Conservation (phyloP, 1,140 invertebrate species). For the Drosophila orosa region DNA sequence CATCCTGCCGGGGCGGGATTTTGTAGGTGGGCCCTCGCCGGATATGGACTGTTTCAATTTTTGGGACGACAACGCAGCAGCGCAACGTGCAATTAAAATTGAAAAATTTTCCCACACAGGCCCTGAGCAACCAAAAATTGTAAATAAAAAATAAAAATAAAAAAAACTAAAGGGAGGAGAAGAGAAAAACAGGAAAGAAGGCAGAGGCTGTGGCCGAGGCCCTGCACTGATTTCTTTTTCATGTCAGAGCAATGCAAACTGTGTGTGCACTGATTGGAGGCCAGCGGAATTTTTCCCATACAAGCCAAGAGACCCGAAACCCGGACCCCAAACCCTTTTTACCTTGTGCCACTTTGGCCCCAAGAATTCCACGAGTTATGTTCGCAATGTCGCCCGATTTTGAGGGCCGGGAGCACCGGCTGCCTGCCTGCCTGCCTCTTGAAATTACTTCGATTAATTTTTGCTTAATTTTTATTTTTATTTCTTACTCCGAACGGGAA, state of each 20-base stretch:
- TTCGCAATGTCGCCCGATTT: conserved; percentile 67
- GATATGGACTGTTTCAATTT: conserved; percentile 63
- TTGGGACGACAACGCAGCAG: conserved; percentile 40
- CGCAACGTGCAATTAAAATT: conserved; percentile 79
- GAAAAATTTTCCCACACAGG: conserved; percentile 82
- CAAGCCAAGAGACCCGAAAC: conserved; percentile 8
- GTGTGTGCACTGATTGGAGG: conserved; percentile 78
- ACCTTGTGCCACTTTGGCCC: conserved; percentile 79
- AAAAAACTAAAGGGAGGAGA: neutral
- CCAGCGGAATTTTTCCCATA: conserved; percentile 81
- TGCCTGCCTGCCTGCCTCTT: conserved; percentile 23
- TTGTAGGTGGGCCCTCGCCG: conserved; percentile 47
- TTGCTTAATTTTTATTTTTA: conserved; percentile 82
- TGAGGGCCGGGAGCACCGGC: neutral
- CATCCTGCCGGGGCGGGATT: conserved; percentile 14
- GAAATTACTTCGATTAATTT: conserved; percentile 81
- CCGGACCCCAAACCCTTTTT: conserved; percentile 43
- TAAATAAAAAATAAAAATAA: conserved; percentile 26
- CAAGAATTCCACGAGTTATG: conserved; percentile 73
- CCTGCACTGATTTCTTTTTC: conserved; percentile 81
- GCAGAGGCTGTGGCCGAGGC: neutral
- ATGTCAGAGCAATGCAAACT: conserved; percentile 77
- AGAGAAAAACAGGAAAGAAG: neutral
- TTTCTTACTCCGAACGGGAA: conserved; percentile 70
- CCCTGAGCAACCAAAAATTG: conserved; percentile 60